Conservation (phyloP, 2,888 invertebrate species). For the Trisateles emortualis region DNA sequence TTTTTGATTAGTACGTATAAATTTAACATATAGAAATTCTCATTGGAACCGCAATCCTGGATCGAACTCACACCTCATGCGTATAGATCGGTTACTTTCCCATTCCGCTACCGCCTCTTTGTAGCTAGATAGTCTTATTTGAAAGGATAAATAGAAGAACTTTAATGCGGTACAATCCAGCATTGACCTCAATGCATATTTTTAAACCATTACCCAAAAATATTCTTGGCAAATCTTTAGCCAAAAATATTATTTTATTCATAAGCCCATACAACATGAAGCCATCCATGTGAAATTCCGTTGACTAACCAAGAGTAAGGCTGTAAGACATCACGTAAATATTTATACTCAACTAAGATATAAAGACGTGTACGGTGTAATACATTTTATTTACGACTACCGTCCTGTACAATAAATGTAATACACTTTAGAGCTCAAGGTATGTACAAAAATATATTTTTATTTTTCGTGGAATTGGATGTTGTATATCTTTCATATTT, state of each 20-base stretch:
- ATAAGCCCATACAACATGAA: background rate
- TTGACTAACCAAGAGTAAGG: background rate
- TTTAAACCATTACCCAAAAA: too few relatives aligned
- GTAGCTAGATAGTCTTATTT: too few relatives aligned
- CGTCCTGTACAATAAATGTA: conserved; percentile 15
- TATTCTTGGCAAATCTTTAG: background rate
- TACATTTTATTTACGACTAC: conserved; percentile 17
- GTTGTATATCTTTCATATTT: background rate
- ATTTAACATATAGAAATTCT: too few relatives aligned
- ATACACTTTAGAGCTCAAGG: conserved; percentile 2
- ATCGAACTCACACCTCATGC: too few relatives aligned
- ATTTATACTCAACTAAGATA: background rate
- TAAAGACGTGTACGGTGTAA: background rate
- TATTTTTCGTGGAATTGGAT: background rate
- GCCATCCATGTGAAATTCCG: background rate
- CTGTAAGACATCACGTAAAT: background rate
- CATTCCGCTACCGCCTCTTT: too few relatives aligned
- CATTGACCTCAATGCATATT: too few relatives aligned
- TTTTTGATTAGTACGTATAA: too few relatives aligned
- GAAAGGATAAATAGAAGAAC: too few relatives aligned
- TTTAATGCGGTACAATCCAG: too few relatives aligned
- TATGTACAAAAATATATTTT: background rate
- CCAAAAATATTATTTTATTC: background rate
- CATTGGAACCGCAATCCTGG: too few relatives aligned
- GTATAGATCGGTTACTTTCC: too few relatives aligned